These are phyloP conservation scores for Chironomus tepperi DNA, from an alignment of 1,140 invertebrate species.

Conservation along the genomic window DNA sequence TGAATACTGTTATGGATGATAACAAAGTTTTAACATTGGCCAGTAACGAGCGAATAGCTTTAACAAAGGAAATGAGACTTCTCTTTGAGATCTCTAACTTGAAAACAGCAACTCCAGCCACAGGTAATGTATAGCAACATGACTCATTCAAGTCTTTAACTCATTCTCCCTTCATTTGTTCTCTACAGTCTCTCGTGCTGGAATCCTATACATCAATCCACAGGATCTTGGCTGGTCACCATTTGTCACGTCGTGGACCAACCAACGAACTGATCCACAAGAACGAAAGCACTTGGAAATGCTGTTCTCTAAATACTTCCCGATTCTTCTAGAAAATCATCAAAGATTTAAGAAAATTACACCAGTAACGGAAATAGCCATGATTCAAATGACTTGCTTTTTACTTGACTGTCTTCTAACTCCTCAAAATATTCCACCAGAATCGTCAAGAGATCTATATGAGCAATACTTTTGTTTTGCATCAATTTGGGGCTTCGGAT, in stretches of 20 bases:
- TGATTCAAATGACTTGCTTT: constrained; percentile 84
- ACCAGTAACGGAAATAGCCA: constrained; percentile 81
- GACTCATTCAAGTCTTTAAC: too few species aligned
- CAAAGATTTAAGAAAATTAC: constrained; percentile 87
- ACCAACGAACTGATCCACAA: constrained; percentile 57
- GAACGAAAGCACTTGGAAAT: constrained; percentile 75
- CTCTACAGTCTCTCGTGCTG: constrained; percentile 86
- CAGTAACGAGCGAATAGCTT: constrained; percentile 91
- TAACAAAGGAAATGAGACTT: constrained; percentile 86
- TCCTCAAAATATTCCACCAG: constrained; percentile 66
- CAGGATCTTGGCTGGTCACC: constrained; percentile 59
- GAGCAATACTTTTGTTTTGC: constrained; percentile 91
- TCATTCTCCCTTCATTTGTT: too few species aligned
- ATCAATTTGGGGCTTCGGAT: constrained; percentile 89
- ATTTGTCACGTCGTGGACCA: constrained; percentile 87
- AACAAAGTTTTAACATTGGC: constrained; percentile 89
- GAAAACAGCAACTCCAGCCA: constrained; percentile 88
- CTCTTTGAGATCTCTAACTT: constrained; percentile 95
- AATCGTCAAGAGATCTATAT: constrained; percentile 88
- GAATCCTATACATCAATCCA: constrained; percentile 87
- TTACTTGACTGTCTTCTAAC: constrained; percentile 80
- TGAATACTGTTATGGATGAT: constrained; percentile 89
- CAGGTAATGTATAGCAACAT: constrained; percentile 59
- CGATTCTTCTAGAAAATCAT: constrained; percentile 66
- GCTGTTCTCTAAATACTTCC: constrained; percentile 94